These are phyloP conservation scores for Calephelis perditalis DNA, from an alignment of 2,888 invertebrate species.

Conservation along the genomic window DNA sequence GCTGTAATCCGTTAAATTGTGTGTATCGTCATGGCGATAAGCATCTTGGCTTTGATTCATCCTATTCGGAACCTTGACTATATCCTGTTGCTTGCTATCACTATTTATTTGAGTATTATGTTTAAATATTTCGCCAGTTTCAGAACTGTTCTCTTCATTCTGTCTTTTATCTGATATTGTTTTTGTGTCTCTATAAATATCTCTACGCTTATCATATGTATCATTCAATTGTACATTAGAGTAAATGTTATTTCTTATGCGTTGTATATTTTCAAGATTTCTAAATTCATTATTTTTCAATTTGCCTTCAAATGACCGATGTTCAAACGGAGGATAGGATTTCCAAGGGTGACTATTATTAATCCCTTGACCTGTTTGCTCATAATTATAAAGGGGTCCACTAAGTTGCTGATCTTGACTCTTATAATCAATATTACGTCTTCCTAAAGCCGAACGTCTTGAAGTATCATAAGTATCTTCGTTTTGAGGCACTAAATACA, in stretches of 20 bases:
- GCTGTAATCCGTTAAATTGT: slow-evolving; percentile 9
- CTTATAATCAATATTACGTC: slow-evolving; percentile 16
- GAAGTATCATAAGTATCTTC: too few species aligned
- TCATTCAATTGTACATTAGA: not conserved
- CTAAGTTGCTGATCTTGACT: slow-evolving; percentile 11
- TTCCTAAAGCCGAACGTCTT: not conserved
- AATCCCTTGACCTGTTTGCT: not conserved
- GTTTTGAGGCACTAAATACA: too few species aligned
- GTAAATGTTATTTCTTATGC: slow-evolving; percentile 4
- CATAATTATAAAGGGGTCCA: not conserved
- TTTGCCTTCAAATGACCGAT: not conserved
- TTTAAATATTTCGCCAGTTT: too few species aligned
- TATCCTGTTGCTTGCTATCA: not conserved
- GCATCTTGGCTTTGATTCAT: slow-evolving; percentile 7
- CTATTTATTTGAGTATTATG: not conserved
- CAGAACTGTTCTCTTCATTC: too few species aligned
- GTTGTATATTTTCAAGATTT: slow-evolving; percentile 3
- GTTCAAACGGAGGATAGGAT: not conserved
- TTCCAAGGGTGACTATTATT: not conserved
- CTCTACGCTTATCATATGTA: not conserved
- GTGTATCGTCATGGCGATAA: slow-evolving; percentile 1
- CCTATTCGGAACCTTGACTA: not conserved
- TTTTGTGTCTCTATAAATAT: too few species aligned
- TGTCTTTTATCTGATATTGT: too few species aligned
- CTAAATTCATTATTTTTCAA: not conserved